Conservation (phyloP, 2,797 vertebrate genomes). For the Typhlichthys subterraneus region DNA sequence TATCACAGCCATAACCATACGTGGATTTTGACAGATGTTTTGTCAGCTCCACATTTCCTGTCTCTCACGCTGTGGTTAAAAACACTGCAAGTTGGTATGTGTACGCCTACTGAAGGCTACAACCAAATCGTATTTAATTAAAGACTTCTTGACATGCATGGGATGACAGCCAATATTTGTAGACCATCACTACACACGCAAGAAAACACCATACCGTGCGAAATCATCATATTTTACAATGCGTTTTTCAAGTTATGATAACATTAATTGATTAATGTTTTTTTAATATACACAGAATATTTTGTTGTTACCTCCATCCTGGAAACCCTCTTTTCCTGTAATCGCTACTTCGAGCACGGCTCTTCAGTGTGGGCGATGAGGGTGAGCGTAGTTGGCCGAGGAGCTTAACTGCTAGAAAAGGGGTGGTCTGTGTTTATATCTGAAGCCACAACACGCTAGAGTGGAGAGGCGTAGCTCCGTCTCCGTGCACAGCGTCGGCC, state of each 20-base stretch:
- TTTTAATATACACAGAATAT: not conserved
- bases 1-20: not conserved
- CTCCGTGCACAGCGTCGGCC: too few species aligned
- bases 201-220: not conserved
- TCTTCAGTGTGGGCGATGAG: conserved; percentile 16
- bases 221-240: not conserved
- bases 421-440: conserved; percentile 63
- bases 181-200: too few species aligned
- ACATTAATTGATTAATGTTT: not conserved
- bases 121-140: not conserved
- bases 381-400: conserved; percentile 1
- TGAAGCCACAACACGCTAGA: conserved; percentile 59
- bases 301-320: conserved; percentile 71
- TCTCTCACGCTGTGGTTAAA: conserved; percentile 17
- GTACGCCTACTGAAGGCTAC: not conserved
- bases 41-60: conserved; percentile 40
- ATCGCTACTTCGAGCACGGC: conserved; percentile 22
- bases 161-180: too few species aligned
- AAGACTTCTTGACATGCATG: too few species aligned
- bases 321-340: conserved; percentile 28
- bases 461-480: conserved; percentile 1
- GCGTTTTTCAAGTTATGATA: not conserved
- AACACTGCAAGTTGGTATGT: conserved; percentile 3
- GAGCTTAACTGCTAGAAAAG: not conserved
- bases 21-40: conserved; percentile 32